phyloP scores from a whole-genome alignment of 1,140 invertebrate species.

The Aphis craccivora region DNA sequence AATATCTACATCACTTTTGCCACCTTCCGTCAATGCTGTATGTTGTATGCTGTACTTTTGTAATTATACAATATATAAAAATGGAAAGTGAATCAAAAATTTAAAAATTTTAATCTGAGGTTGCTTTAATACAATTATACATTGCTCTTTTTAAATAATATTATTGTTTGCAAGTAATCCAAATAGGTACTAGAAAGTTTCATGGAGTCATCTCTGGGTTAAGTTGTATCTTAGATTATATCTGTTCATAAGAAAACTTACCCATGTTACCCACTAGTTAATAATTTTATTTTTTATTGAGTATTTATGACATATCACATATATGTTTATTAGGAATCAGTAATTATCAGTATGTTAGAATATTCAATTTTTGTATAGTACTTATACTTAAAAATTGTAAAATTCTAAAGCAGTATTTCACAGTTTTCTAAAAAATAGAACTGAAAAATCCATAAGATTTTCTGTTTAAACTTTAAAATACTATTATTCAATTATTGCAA shows the following conservation, averaged over 20 bases:
- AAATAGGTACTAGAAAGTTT: neutral
- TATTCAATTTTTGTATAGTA: too few relatives aligned
- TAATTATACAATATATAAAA: neutral
- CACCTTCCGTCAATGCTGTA: slow-evolving; percentile 79
- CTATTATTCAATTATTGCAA: neutral
- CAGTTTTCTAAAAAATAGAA: too few relatives aligned
- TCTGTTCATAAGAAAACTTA: neutral
- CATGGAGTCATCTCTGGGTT: neutral
- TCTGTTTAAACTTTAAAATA: too few relatives aligned
- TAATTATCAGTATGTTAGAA: too few relatives aligned
- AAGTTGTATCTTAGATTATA: neutral
- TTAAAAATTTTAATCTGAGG: neutral
- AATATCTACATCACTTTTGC: slow-evolving; percentile 80
- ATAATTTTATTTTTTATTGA: neutral
- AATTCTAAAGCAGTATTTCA: too few relatives aligned
- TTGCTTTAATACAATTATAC: neutral
- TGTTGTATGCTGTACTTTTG: slow-evolving; percentile 60
- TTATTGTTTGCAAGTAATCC: neutral
- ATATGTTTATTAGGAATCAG: too few relatives aligned
- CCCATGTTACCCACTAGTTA: neutral
- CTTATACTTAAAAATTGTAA: too few relatives aligned
- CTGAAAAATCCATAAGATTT: too few relatives aligned
- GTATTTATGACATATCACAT: too few relatives aligned
- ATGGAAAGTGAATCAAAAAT: neutral
- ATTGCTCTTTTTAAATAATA: neutral